These are phyloP conservation scores for Belonocnema kinseyi DNA, from an alignment of 1,140 invertebrate genomes.

Conservation along the genomic window DNA sequence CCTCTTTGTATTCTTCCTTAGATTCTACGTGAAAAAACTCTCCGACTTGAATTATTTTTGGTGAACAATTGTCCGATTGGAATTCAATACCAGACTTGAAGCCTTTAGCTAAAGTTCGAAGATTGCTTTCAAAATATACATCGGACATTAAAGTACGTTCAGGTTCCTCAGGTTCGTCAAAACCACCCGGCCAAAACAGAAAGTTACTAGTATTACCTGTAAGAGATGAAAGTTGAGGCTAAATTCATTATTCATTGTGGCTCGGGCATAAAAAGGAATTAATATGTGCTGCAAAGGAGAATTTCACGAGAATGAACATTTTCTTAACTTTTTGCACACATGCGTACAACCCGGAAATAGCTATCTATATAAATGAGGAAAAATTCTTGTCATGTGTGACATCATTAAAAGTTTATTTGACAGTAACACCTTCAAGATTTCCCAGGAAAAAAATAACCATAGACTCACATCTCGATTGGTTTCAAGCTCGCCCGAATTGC, in stretches of 20 bases:
- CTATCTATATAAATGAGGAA: too few species aligned
- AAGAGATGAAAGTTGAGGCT: constrained; percentile 21
- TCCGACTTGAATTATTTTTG: constrained; percentile 47
- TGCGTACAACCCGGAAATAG: too few species aligned
- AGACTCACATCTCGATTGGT: too few species aligned
- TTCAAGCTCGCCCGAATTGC: too few species aligned
- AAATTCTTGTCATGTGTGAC: too few species aligned
- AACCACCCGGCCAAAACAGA: constrained; percentile 89
- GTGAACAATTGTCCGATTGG: constrained; percentile 73
- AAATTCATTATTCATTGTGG: not conserved
- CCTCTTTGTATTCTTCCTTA: constrained; percentile 39
- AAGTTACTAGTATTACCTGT: constrained; percentile 82
- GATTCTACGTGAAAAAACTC: constrained; percentile 12
- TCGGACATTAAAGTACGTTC: constrained; percentile 54
- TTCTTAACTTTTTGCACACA: too few species aligned
- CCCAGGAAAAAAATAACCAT: too few species aligned
- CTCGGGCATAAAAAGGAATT: too few species aligned
- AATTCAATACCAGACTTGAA: constrained; percentile 79
- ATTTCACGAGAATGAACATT: too few species aligned
- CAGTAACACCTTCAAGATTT: too few species aligned
- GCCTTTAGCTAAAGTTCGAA: constrained; percentile 81
- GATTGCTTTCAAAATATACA: constrained; percentile 76
- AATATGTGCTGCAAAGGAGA: too few species aligned
- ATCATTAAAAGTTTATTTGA: too few species aligned
- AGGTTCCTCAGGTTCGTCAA: constrained; percentile 78